Base-by-base conservation (phyloP, 1,140 invertebrate species). In the Piezodorus guildinii region DNA sequence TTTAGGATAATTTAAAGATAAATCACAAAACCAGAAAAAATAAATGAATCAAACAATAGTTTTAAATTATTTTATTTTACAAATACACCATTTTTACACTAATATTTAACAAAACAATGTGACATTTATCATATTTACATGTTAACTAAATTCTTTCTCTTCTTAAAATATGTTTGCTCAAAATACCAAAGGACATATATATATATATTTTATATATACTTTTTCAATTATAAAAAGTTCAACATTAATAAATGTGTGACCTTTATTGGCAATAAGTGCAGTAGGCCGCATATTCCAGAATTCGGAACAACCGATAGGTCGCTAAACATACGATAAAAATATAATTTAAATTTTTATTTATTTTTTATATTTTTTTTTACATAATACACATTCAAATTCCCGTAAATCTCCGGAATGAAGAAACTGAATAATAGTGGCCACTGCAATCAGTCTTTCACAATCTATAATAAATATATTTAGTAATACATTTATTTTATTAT, bases 91-190 rank as follows among this genome's bases (percentile, higher is more conserved):
- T 49, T 49, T 19, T 5, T 49, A 49, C 21, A 49, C 21, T 49
- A 49, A 19, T 49, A 49, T 10, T 49, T 49, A 49, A 49, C 46
- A 49, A 49, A 49, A 49, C 46, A 49, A 49, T 14, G 21, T 49
- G 46, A 49, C 46, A 49, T 49, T 49, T 49, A 19, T 19, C 21
- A 49, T 49, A 49, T 21, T 19, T 21, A 49, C n/a, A 17, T 19
- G n/a, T 49, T 21, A 49, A 49, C 21, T 49, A 17, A 49, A 19
- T 10, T 49, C 34, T 39, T 39, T 39, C 12, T 39, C 34, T 49
- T 49, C 46, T 49, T 49, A 49, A 49, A 49, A 49, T 49, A 49
- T 49, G 34, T 49, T n/a, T 49, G 46, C 46, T 49, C n/a, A 49
- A 49, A 49, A 49, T 49, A 49, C 46, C 46, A 49, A 49, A 49